These are phyloP conservation scores for Drosophila santomea DNA, from an alignment of 1,140 invertebrate species.

Conservation along the genomic window DNA sequence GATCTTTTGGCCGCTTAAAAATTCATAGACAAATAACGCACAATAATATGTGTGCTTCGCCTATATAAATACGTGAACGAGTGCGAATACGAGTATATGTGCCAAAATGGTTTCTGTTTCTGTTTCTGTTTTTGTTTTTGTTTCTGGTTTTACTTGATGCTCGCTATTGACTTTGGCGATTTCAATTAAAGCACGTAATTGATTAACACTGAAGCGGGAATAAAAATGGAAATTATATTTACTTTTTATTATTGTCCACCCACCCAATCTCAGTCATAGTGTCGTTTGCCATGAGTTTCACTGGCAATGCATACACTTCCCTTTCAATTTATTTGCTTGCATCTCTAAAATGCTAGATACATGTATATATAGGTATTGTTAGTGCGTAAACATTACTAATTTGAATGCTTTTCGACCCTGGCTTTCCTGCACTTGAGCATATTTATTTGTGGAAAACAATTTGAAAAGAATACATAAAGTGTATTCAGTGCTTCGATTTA, in stretches of 20 bases:
- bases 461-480: neutral
- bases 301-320: neutral
- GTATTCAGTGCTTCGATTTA: neutral
- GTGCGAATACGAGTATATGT: neutral
- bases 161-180: conserved; percentile 72
- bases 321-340: neutral
- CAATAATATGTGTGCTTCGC: conserved; percentile 9
- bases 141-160: conserved; percentile 37
- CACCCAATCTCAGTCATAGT: too few relatives aligned
- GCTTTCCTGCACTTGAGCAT: too few relatives aligned
- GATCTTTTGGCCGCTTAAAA: conserved; percentile 57
- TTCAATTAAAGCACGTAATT: conserved; percentile 82
- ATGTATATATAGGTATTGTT: too few relatives aligned
- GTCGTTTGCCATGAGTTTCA: neutral
- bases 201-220: conserved; percentile 66
- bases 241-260: conserved; percentile 67
- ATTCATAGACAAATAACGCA: conserved; percentile 70
- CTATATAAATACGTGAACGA: neutral
- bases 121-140: conserved; percentile 45
- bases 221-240: conserved; percentile 76
- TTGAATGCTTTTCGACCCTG: neutral
- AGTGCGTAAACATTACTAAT: neutral
- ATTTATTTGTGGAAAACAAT: too few relatives aligned
- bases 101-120: conserved; percentile 37
- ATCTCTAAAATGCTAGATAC: neutral